phyloP scores from a whole-genome alignment of 53 echinoderm and acorn worm genomes.

The Crossaster papposus region DNA sequence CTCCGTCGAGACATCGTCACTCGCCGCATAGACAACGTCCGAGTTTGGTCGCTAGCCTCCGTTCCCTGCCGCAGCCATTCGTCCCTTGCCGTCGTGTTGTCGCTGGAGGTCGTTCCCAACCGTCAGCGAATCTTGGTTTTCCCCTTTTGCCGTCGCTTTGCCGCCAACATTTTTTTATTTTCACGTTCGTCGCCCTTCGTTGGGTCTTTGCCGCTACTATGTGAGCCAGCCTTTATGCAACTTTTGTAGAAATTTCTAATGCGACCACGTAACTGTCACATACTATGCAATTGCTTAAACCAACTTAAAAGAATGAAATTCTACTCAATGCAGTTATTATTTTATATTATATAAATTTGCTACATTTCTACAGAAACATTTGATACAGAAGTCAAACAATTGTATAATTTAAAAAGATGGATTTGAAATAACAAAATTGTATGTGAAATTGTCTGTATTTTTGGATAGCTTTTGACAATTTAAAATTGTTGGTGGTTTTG shows the following conservation, averaged over 20 bases:
- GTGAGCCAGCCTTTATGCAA: neutral
- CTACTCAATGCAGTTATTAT: neutral
- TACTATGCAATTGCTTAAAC: neutral
- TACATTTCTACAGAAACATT: neutral
- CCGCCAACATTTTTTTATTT: too few relatives aligned
- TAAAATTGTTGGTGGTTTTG: neutral
- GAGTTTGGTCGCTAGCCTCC: too few relatives aligned
- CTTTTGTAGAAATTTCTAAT: neutral
- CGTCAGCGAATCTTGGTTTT: too few relatives aligned
- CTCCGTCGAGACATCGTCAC: too few relatives aligned
- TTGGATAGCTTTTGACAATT: neutral
- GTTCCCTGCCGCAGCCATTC: too few relatives aligned
- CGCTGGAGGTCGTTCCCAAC: too few relatives aligned
- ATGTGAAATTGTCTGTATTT: neutral
- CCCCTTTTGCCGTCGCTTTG: too few relatives aligned
- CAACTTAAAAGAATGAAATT: neutral
- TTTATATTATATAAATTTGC: neutral
- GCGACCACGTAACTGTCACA: neutral
- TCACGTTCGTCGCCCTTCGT: too few relatives aligned
- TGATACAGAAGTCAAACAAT: neutral
- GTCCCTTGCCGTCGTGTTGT: too few relatives aligned
- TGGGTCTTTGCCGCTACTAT: too few relatives aligned
- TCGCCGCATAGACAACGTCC: too few relatives aligned
- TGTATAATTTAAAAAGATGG: neutral
- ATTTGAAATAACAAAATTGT: neutral